Evolutionary conservation across 2,888 invertebrate species (phyloP), one percentile per base, ranked within the genome.

Genomic region (Trachelus iudaicus): DNA sequence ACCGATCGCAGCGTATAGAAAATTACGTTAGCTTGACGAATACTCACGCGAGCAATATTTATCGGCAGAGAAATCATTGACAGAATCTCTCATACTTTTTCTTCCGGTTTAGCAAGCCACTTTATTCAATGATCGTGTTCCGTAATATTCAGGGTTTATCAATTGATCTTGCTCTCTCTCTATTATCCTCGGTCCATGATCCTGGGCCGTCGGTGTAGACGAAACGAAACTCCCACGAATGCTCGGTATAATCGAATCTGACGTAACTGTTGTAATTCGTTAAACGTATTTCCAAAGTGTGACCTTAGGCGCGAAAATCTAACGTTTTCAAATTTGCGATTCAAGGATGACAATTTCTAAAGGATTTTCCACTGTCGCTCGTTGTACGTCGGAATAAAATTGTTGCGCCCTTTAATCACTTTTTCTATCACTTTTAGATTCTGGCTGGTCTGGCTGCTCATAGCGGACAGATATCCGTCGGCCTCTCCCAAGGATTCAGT

Each of bases 401-500:
- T 35, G 11, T 35, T 11, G 11, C 11, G 11, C 11, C 35, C 35
- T 35, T 35, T 35, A 3, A 30, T 3, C 13, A 15, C 71, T 13
- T 30, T 13, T 71, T n/a, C 69, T 78, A 37, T 1, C 75, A 83
- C 81, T 92, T 92, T 0, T 93, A 95, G 96, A 94, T 95, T 76
- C 86, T 95, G 85, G 95, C 95, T 79, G 95, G 95, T 37, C 92
- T 95, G 83, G 95, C 95, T 77, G 95, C 95, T 71, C 96, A 96
- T 90, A 94, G 95, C 30, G 95, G 95, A 85, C 95, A 95, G 88
- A 95, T 96, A 87, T 95, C 95, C 76, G 95, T 96, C 83, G 96
- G 96, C 1, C 94, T 96, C 88, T 94, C 95, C 81, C 96, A 96
- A 89, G 95, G 95, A 71, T 96, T 95, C 92, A 96, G 95, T 73